Conservation (phyloP, 2,888 invertebrate genomes). For the Leptodirus hochenwartii region DNA sequence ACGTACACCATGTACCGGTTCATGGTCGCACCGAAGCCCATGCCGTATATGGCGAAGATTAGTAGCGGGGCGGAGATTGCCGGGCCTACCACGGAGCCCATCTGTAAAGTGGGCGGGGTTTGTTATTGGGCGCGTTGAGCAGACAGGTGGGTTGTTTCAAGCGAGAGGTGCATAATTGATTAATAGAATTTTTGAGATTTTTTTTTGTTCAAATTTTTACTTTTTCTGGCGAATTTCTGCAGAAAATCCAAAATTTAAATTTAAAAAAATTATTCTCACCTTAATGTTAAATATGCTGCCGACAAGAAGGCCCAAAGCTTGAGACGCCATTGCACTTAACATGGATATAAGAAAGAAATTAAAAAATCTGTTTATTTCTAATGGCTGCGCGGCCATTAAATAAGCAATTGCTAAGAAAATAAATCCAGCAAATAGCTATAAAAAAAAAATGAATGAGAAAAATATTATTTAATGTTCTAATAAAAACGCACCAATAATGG, state of each 20-base stretch:
- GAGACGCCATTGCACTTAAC: conserved; percentile 6
- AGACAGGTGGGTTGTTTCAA: too few relatives aligned
- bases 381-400: conserved; percentile 8
- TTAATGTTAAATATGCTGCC: conserved; percentile 8
- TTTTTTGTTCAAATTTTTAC: too few relatives aligned
- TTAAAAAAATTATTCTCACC: conserved; percentile 8
- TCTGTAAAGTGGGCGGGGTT: conserved; percentile 32
- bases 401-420: conserved; percentile 22
- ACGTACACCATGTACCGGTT: conserved; percentile 48
- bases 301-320: conserved; percentile 7
- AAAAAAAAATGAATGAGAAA: conserved; percentile 9
- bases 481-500: conserved; percentile 34
- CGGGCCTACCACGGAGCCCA: conserved; percentile 85
- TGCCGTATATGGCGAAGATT: conserved; percentile 69
- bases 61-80: conserved; percentile 60
- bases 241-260: too few relatives aligned
- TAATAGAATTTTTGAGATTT: too few relatives aligned
- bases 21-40: conserved; percentile 66
- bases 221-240: too few relatives aligned
- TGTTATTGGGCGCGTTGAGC: not conserved
- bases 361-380: conserved; percentile 8
- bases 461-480: not conserved
- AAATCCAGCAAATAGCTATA: conserved; percentile 30
- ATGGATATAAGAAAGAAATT: conserved; percentile 5
- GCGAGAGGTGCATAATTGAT: too few relatives aligned